Evolutionary conservation across 1,140 invertebrate genomes (phyloP), one percentile per base, ranked within the genome.

Genomic region (Triops longicaudatus): DNA sequence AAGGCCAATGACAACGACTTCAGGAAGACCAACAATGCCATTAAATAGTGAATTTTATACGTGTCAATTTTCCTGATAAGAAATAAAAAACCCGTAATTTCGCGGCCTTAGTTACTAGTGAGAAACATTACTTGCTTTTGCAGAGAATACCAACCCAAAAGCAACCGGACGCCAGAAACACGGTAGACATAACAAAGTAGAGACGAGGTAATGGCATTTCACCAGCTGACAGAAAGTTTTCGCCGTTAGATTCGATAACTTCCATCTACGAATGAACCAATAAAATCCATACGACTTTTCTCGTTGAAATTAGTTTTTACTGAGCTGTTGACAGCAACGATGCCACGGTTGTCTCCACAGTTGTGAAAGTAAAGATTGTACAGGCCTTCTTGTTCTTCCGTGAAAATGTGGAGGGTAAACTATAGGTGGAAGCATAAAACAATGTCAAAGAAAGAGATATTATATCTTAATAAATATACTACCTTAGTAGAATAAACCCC

Each of bases 331-430:
- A 91, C 83, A 37, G 85, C 78, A 11, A 88, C 84, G 12, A 82
- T 80, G 50, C 87, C 86, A 31, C 83, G 81, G 79, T 90, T 90
- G 83, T 92, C 93, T 7, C 90, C 91, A 85, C 97, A 99, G 83
- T 93, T 97, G 83, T 98, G 96, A 82, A 98, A 98, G 82, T 94
- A 96, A 14, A 99, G 86, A 84, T 94, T 96, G 84, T 99, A 99
- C 0, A 98, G 86, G 3, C 97, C 97, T 85, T 97, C 92, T 81
- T 97, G 93, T 71, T 90, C 86, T 63, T 90, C 85, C 6, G 87
- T 90, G 0, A 88, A 88, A 72, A 99, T 90, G 79, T 89, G 89
- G 84, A 98, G 91, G 10, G 89, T 88, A 84, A 98, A 97, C 91
- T 93, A 83, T n/a, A 74, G 87, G 85, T 78, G 77, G 81, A 78